Percentiles rank a stretch among this genome's conserved stretches.
Conservation (phyloP, 1,140 invertebrate genomes). For the Ceratina japonica region DNA sequence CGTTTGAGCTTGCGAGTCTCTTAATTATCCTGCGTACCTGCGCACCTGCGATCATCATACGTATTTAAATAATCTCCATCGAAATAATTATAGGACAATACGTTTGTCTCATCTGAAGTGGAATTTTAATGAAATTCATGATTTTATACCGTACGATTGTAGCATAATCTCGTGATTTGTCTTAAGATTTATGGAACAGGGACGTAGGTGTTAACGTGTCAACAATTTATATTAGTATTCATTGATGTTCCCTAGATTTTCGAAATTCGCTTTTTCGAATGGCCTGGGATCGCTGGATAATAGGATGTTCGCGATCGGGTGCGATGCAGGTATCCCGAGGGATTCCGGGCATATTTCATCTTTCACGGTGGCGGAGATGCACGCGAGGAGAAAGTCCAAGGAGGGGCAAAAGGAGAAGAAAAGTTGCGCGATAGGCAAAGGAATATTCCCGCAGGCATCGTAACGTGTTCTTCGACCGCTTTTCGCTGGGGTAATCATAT, state of each 20-base stretch:
- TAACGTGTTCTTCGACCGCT: conserved; percentile 31
- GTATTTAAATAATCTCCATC: neutral
- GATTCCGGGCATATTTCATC: conserved; percentile 47
- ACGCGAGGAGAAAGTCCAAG: conserved; percentile 19
- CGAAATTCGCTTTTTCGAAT: neutral
- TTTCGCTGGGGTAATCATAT: conserved; percentile 43
- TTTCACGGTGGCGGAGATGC: conserved; percentile 15
- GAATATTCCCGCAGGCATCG: conserved; percentile 54
- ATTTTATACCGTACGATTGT: no score
- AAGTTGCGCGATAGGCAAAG: conserved; percentile 50
- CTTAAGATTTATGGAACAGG: no score
- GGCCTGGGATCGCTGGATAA: neutral
- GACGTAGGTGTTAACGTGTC: no score
- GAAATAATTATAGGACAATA: no score
- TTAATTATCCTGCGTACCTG: neutral
- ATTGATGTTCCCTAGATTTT: neutral
- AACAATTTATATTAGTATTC: neutral
- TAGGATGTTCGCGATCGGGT: conserved; percentile 21
- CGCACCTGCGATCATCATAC: no score
- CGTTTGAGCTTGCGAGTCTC: neutral
- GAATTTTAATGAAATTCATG: no score
- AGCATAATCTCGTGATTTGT: no score
- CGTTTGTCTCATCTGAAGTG: no score
- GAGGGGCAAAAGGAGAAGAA: conserved; percentile 30
- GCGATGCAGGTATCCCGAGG: conserved; percentile 5